Percentiles rank a stretch among this genome's conserved stretches.
These are phyloP conservation scores for Drosophila planitibia DNA, from an alignment of 2,888 invertebrate genomes.

Conservation along the genomic window DNA sequence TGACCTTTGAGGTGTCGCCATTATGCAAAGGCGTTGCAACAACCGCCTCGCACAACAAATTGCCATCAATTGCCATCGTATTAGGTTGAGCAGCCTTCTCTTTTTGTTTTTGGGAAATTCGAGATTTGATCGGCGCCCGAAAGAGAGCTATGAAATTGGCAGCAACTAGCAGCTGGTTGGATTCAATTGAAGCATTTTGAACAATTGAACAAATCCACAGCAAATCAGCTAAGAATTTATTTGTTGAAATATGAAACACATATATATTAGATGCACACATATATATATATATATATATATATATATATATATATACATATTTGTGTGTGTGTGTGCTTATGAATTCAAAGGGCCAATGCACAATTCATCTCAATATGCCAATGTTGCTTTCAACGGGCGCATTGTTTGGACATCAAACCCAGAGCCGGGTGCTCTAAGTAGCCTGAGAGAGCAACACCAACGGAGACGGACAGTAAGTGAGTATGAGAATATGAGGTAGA, in stretches of 20 bases:
- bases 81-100: conserved; percentile 2
- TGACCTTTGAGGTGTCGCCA: conserved; percentile 44
- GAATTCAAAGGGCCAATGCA: conserved; percentile 54
- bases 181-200: conserved; percentile 34
- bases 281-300: not conserved
- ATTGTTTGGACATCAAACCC: conserved; percentile 75
- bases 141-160: conserved; percentile 45
- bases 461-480: conserved; percentile 13
- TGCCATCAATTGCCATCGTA: conserved; percentile 22
- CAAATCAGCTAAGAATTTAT: conserved; percentile 43
- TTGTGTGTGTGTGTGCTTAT: conserved; percentile 10
- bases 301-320: not conserved
- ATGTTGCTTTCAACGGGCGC: conserved; percentile 78
- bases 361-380: conserved; percentile 82
- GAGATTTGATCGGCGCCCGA: conserved; percentile 25
- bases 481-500: conserved; percentile 30
- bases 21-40: conserved; percentile 38
- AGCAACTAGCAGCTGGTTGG: conserved; percentile 33
- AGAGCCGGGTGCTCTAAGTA: conserved; percentile 55
- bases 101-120: not conserved
- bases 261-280: not conserved
- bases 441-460: conserved; percentile 41
- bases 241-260: conserved; percentile 53
- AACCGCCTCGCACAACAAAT: not conserved
- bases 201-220: conserved; percentile 51